phyloP scores from a whole-genome alignment of 2,113 vertebrate species.

The Thinocorus orbignyianus region DNA sequence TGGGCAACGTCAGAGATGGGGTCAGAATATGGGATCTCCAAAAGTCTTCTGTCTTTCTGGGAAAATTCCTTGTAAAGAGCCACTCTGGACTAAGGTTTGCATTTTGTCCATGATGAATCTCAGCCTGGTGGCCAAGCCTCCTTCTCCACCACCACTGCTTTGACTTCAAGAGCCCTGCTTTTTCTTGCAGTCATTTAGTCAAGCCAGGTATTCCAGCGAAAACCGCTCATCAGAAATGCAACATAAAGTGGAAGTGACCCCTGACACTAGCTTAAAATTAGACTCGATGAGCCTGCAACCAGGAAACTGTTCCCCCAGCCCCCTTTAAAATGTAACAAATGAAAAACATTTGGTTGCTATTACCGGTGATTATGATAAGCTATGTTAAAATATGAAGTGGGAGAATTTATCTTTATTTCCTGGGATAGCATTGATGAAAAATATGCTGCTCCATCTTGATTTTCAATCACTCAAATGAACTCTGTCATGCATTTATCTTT shows the following conservation, averaged over 20 bases:
- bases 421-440: constrained; percentile 60
- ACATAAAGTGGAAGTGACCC: constrained; percentile 57
- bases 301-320: constrained; percentile 23
- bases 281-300: constrained; percentile 12
- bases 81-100: not conserved
- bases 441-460: constrained; percentile 59
- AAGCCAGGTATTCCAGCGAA: not conserved
- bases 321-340: constrained; percentile 41
- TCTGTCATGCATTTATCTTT: constrained; percentile 47
- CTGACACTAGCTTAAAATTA: constrained; percentile 48
- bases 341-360: constrained; percentile 72
- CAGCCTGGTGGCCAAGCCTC: not conserved
- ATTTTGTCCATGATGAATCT: not conserved
- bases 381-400: constrained; percentile 56
- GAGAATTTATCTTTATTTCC: constrained; percentile 73
- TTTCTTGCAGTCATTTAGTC: not conserved
- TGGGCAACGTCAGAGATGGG: not conserved
- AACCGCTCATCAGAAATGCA: constrained; percentile 23
- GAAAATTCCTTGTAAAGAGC: not conserved
- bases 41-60: not conserved
- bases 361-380: constrained; percentile 58
- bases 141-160: accelerated
- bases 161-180: not conserved
- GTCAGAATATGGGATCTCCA: not conserved
- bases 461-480: constrained; percentile 28